Conservation (phyloP, 2,888 invertebrate species). For the Pseudococcus jackbeardsleyi region DNA sequence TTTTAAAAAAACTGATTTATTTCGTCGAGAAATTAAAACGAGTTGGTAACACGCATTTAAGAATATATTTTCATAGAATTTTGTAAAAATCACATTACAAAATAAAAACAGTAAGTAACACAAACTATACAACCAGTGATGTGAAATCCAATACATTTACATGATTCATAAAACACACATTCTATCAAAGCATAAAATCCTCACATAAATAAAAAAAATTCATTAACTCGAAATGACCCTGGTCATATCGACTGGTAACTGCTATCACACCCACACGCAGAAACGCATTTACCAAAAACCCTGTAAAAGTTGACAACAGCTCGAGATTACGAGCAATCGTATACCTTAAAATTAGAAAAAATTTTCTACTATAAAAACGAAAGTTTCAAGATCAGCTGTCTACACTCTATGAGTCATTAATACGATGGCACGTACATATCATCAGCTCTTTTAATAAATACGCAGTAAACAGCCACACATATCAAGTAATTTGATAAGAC, state of each 20-base stretch:
- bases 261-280: conserved; percentile 30
- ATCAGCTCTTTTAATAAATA: background rate
- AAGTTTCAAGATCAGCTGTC: background rate
- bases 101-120: background rate
- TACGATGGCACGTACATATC: background rate
- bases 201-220: background rate
- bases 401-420: background rate
- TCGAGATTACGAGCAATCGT: background rate
- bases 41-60: background rate
- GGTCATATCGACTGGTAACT: conserved; percentile 27
- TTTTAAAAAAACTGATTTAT: background rate
- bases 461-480: background rate
- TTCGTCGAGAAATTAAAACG: background rate
- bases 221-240: background rate
- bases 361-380: background rate
- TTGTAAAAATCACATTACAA: conserved; percentile 29
- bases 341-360: background rate
- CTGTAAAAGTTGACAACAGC: conserved; percentile 45
- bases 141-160: background rate
- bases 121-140: conserved; percentile 4
- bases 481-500: background rate
- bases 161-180: background rate
- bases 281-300: conserved; percentile 53
- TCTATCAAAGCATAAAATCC: background rate
- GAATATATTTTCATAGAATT: background rate